Base-by-base conservation (phyloP, 2,113 vertebrate genomes). In the Pachycephala philippinensis region DNA sequence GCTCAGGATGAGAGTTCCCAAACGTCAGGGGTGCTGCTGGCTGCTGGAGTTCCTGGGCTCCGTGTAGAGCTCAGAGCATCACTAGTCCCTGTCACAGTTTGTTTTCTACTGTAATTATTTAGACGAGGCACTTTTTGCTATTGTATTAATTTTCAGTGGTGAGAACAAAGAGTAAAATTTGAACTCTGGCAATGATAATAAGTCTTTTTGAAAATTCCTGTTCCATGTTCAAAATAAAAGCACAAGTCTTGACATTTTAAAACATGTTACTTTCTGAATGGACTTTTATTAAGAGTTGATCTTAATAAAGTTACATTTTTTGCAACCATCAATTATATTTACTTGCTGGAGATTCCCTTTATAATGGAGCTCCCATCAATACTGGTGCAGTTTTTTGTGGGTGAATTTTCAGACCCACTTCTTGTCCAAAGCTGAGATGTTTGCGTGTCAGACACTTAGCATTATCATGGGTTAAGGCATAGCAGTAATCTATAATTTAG, bases 401-500 rank as follows among this genome's bases (percentile, higher is more conserved):
- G 65, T 69, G 64, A 53, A 6, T 84, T 91, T 84, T 79, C 65
- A 11, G 45, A 70, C 37, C 69, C 37, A 45, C 10, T 65, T 79
- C 60, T 57, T 30, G 40, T 60, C 64, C 39, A 21, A 15, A 76
- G 71, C 52, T 11, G 56, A 90, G 64, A 37, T 10, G 4, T 10
- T 95, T 74, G 81, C 59, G 49, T 94, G 96, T 87, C 90, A 95
- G 64, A 44, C 6, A 2, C 64, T 60, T 16, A 18, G 39, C 23
- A 3, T 91, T 83, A 39, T 14, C 10, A 0, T 66, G 75, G 94
- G 82, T 65, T 86, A 71, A 78, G 84, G 45, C 87, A 54, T n/a
- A 75, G 66, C 30, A 78, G 84, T 94, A 60, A 96, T 96, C 75
- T 95, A 93, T 95, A 96, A 95, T 96, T 97, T 94, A 96, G 39